Evolutionary conservation across 2,113 vertebrate genomes (phyloP), one percentile per base, ranked within the genome.

Genomic region (Pterocles orientalis): DNA sequence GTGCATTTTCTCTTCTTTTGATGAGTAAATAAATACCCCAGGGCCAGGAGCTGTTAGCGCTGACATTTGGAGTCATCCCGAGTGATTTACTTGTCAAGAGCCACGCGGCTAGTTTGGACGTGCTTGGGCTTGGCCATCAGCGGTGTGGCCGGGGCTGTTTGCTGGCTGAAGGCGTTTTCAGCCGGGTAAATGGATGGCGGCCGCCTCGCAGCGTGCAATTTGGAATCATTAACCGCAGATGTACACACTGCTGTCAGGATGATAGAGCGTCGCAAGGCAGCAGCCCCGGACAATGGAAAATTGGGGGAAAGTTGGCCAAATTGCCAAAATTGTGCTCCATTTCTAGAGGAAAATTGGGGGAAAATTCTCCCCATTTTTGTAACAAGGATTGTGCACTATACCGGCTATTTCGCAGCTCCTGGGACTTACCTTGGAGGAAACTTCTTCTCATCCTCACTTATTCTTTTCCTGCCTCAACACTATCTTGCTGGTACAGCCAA

Each of bases 51-150:
- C 54, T 33, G 70, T 58, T 54, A 50, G 60, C 1, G 0, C 18
- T 73, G 88, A 62, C 71, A 73, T 78, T 41, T 71, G 54, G 60
- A 73, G 47, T 73, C 73, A 88, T 50, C 36, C 9, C 3, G 39
- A 82, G 80, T 1, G 15, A 82, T 91, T 82, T 64, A 43, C 50
- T 60, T 78, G 88, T 54, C 84, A 73, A 50, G 50, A 80, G 57
- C 45, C 28, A 26, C 54, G 5, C 0, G 0, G 43, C 12, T 48
- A 12, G 21, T 58, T 47, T 51, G 47, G 56, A 31, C 1, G 4
- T 2, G 26, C 33, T 34, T 10, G 47, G 54, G 25, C 23, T 62
- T 6, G 39, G 69, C 65, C 34, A 14, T 31, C 48, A 2, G 66
- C 11, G 1, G 66, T 9, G 1, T 1, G n/a, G 61, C 15, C 2